Conservation (phyloP, 2,113 vertebrate species). For the Falco punctatus region DNA sequence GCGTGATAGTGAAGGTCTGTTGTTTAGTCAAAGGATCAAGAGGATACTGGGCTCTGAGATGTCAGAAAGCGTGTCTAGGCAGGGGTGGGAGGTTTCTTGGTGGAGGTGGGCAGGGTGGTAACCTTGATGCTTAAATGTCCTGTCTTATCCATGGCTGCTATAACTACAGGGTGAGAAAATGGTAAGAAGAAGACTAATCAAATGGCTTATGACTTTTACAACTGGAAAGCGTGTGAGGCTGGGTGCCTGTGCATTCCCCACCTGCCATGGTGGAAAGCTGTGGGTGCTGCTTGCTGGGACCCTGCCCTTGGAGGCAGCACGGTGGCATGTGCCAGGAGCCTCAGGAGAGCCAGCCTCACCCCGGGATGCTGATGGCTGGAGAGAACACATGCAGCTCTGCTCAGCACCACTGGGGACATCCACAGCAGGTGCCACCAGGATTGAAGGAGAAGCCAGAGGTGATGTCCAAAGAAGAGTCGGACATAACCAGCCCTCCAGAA, state of each 20-base stretch:
- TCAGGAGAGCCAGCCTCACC: background rate
- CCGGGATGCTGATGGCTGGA: background rate
- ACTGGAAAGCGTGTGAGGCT: rapidly evolving
- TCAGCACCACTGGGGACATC: rapidly evolving
- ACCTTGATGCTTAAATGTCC: background rate
- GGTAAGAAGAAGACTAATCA: background rate
- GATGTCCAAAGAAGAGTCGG: background rate
- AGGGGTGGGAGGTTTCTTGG: constrained; percentile 30
- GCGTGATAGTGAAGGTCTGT: constrained; percentile 62
- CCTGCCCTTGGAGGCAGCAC: background rate
- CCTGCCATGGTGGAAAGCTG: background rate
- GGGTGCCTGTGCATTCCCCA: background rate
- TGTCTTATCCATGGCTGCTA: background rate
- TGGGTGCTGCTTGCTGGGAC: no score
- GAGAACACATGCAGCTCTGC: background rate
- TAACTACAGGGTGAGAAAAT: background rate
- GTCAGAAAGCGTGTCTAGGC: constrained; percentile 40
- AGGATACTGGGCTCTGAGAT: constrained; percentile 52
- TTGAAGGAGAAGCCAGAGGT: background rate
- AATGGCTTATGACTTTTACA: background rate
- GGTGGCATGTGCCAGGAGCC: background rate
- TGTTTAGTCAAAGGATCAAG: constrained; percentile 67
- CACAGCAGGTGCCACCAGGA: background rate
- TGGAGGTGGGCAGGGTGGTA: constrained; percentile 1
- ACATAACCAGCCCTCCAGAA: background rate